phyloP scores from a whole-genome alignment of 2,888 invertebrate species.

The Colletes collaris region DNA sequence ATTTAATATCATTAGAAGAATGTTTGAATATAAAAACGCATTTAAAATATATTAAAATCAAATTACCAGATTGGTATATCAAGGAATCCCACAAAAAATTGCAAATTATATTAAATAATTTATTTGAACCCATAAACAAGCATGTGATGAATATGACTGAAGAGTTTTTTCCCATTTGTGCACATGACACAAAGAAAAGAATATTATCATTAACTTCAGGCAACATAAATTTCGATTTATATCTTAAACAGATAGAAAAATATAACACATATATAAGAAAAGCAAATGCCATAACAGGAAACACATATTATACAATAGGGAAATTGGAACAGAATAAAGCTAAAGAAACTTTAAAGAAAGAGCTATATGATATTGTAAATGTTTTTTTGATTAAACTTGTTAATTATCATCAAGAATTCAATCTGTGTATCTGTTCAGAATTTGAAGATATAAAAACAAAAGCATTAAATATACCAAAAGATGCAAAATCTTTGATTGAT shows the following conservation, averaged over 20 bases:
- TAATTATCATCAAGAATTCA: constrained; percentile 71
- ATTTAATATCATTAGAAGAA: constrained; percentile 86
- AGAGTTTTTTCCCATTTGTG: constrained; percentile 71
- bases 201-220: constrained; percentile 57
- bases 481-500: constrained; percentile 84
- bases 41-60: constrained; percentile 85
- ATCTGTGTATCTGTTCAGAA: constrained; percentile 81
- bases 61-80: constrained; percentile 85
- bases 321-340: constrained; percentile 72
- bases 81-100: constrained; percentile 70
- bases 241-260: constrained; percentile 68
- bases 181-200: constrained; percentile 50
- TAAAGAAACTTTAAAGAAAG: constrained; percentile 68
- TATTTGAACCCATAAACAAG: constrained; percentile 68
- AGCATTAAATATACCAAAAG: constrained; percentile 83
- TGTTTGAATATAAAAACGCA: constrained; percentile 82
- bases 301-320: constrained; percentile 75
- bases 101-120: constrained; percentile 62
- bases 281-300: constrained; percentile 69
- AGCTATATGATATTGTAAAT: constrained; percentile 65
- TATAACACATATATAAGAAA: constrained; percentile 70
- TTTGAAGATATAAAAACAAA: constrained; percentile 83
- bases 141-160: constrained; percentile 63
- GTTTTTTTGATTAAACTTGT: constrained; percentile 72
- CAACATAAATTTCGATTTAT: constrained; percentile 67